A percentile compares a stretch with the other conserved stretches of the same genome.
These are phyloP conservation scores for Polylopha cassiicola DNA, from an alignment of 2,888 invertebrate species.

Conservation along the genomic window DNA sequence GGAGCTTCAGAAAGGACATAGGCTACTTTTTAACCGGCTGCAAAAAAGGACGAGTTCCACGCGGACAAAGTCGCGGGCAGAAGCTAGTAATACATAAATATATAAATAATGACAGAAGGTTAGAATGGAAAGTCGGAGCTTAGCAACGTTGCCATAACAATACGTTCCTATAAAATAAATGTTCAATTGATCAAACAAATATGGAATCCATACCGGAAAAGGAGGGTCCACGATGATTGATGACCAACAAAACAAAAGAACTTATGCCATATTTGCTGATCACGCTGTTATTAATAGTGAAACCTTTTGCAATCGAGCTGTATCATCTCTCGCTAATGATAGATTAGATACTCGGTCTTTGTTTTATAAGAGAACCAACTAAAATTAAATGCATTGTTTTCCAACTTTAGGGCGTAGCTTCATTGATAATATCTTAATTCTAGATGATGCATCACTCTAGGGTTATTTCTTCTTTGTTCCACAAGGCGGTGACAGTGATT, in stretches of 20 bases:
- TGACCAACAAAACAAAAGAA: conserved; percentile 12
- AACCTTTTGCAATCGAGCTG: conserved; percentile 6
- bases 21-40: no score
- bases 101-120: conserved; percentile 9
- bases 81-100: conserved; percentile 14
- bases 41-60: no score
- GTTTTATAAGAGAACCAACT: conserved; percentile 14
- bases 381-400: conserved; percentile 18
- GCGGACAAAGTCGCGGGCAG: no score
- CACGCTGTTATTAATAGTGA: conserved; percentile 5
- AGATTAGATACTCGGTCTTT: conserved; percentile 11
- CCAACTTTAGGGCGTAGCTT: conserved; percentile 15
- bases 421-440: conserved; percentile 15
- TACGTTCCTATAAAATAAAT: conserved; percentile 18
- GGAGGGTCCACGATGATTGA: conserved; percentile 15
- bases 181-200: conserved; percentile 19
- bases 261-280: conserved; percentile 9
- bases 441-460: conserved; percentile 18
- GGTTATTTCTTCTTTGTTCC: conserved; percentile 17
- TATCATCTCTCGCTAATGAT: conserved; percentile 6
- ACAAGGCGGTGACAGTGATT: conserved; percentile 16
- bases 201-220: conserved; percentile 19
- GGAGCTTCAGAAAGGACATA: no score
- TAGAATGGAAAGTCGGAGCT: conserved; percentile 21
- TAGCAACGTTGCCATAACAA: conserved; percentile 20